phyloP scores from a whole-genome alignment of 92 coral and sea anemone genomes.

The Desmophyllum pertusum region DNA sequence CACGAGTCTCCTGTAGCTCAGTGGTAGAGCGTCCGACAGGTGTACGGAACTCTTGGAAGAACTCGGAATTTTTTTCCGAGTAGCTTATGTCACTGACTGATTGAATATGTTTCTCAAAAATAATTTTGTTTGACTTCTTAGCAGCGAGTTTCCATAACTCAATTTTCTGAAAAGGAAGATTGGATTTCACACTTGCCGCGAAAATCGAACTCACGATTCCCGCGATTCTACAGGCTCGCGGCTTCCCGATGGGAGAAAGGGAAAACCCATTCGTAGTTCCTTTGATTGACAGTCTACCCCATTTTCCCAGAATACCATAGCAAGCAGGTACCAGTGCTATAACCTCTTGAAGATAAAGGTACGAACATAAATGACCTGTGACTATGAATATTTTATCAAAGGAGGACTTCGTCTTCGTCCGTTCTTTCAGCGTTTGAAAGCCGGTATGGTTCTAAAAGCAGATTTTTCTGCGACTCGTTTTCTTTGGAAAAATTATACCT shows the following conservation, averaged over 20 bases:
- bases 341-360: neutral
- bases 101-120: too few relatives aligned
- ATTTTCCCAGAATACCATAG: constrained; percentile 17
- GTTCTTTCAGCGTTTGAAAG: constrained; percentile 19
- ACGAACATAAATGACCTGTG: constrained; percentile 7
- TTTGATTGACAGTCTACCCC: neutral
- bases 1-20: too few relatives aligned
- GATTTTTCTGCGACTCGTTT: neutral
- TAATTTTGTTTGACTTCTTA: too few relatives aligned
- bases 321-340: constrained; percentile 28
- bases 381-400: constrained; percentile 22
- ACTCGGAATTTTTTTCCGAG: too few relatives aligned
- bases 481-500: neutral
- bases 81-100: too few relatives aligned
- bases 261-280: neutral
- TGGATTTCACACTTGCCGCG: too few relatives aligned
- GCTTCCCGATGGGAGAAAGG: neutral
- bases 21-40: too few relatives aligned
- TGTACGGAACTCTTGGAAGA: too few relatives aligned
- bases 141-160: too few relatives aligned
- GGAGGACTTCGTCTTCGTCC: neutral
- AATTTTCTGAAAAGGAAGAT: too few relatives aligned
- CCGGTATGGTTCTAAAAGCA: constrained; percentile 5
- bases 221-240: neutral
- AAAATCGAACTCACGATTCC: too few relatives aligned